Conservation (phyloP, 1,140 invertebrate genomes). For the Bombus turneri region DNA sequence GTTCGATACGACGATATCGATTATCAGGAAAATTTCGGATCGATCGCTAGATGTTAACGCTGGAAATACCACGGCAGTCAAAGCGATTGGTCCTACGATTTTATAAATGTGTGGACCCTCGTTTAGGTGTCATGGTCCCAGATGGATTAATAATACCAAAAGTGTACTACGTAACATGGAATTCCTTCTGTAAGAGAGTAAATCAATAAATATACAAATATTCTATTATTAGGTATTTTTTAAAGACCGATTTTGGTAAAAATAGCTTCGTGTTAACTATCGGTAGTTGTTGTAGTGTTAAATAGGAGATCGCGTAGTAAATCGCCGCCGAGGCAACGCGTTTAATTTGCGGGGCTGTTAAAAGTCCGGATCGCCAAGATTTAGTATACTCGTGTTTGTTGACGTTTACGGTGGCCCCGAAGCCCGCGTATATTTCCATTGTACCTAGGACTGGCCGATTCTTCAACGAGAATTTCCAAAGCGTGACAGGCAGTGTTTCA, state of each 20-base stretch:
- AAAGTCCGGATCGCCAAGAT: background rate
- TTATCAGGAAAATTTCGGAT: fast-evolving
- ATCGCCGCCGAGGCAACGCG: background rate
- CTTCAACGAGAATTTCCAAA: background rate
- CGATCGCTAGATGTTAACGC: too few species aligned
- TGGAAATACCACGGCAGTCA: fast-evolving
- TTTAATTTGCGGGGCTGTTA: background rate
- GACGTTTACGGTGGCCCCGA: background rate
- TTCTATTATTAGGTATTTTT: too few species aligned
- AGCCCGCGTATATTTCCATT: background rate
- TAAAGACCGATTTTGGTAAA: too few species aligned
- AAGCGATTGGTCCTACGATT: too few species aligned
- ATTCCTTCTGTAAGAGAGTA: too few species aligned
- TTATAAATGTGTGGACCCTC: fast-evolving
- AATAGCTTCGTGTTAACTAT: too few species aligned
- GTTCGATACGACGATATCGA: fast-evolving
- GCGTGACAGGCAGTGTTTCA: background rate
- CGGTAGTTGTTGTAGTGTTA: too few species aligned
- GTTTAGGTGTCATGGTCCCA: fast-evolving
- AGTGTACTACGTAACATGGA: too few species aligned
- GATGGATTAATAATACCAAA: too few species aligned
- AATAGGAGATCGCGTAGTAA: too few species aligned
- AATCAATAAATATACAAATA: too few species aligned
- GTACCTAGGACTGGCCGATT: background rate
- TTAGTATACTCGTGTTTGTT: background rate